These are phyloP conservation scores for Drosophila borealis DNA, from an alignment of 2,888 invertebrate genomes.

Conservation along the genomic window DNA sequence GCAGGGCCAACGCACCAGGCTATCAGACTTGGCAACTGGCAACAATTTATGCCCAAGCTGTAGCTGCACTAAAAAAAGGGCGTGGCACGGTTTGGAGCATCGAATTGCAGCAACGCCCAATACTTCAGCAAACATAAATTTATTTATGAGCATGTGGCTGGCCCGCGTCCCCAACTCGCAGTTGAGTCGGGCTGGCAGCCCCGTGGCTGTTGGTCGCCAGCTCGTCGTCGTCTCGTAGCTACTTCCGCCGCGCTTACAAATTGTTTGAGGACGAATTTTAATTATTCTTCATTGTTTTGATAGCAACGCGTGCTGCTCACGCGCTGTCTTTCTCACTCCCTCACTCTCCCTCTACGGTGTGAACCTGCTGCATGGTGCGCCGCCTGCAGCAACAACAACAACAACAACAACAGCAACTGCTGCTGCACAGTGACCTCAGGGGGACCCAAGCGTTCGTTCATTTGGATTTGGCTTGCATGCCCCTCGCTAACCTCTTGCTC, in stretches of 20 bases:
- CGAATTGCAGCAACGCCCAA: conserved; percentile 46
- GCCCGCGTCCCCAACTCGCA: conserved; percentile 14
- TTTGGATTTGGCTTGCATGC: conserved; percentile 39
- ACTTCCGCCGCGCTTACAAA: conserved; percentile 72
- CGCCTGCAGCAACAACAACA: conserved; percentile 25
- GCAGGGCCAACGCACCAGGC: conserved; percentile 12
- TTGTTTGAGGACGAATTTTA: conserved; percentile 81
- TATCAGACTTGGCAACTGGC: conserved; percentile 38
- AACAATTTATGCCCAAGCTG: conserved; percentile 54
- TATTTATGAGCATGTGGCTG: conserved; percentile 75
- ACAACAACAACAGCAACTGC: conserved; percentile 20
- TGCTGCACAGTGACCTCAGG: conserved; percentile 30
- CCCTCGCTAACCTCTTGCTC: neutral
- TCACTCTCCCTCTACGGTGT: neutral
- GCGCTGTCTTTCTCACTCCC: neutral
- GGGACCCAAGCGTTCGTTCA: conserved; percentile 39
- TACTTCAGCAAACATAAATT: conserved; percentile 72
- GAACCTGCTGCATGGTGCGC: conserved; percentile 13
- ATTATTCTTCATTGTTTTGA: conserved; percentile 82
- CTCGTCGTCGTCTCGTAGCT: conserved; percentile 33
- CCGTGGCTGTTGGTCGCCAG: conserved; percentile 22
- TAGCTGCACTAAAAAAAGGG: conserved; percentile 12
- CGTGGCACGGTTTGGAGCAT: too few relatives aligned
- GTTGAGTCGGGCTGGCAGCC: conserved; percentile 13
- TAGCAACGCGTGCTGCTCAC: conserved; percentile 61